Evolutionary conservation across 2,888 invertebrate genomes (phyloP).

Genomic region (Odontocolon sp.): DNA sequence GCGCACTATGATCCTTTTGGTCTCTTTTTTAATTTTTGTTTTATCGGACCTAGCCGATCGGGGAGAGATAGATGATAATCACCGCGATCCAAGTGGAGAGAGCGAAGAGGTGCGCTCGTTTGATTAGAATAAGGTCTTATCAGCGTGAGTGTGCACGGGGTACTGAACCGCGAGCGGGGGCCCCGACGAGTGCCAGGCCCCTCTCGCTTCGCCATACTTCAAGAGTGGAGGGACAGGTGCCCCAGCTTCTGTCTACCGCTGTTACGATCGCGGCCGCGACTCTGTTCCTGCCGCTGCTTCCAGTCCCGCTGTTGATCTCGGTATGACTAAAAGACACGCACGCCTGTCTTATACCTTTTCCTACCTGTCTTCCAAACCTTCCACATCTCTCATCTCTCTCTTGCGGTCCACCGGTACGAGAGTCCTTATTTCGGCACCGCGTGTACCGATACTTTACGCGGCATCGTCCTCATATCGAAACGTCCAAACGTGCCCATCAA

Average conservation of each 20-base stretch:
- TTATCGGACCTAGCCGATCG: too few relatives aligned
- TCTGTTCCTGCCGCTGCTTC: constrained; percentile 47
- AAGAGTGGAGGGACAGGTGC: constrained; percentile 73
- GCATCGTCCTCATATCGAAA: too few relatives aligned
- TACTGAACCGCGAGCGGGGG: constrained; percentile 72
- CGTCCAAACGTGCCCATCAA: too few relatives aligned
- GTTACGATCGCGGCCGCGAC: constrained; percentile 54
- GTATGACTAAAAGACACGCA: constrained; percentile 57
- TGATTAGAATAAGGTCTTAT: constrained; percentile 75
- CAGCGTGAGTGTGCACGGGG: constrained; percentile 75
- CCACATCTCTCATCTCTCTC: not conserved
- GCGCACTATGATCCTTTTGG: too few relatives aligned
- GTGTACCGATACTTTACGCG: too few relatives aligned
- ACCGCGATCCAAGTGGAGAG: constrained; percentile 5
- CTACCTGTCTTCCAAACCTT: not conserved
- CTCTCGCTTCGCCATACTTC: constrained; percentile 68
- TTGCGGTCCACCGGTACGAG: not conserved
- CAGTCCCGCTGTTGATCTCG: not conserved
- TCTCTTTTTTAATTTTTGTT: too few relatives aligned
- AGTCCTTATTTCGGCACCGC: constrained; percentile 38
- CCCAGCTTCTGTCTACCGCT: constrained; percentile 72
- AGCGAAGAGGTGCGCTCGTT: not conserved
- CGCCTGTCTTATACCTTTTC: constrained; percentile 36
- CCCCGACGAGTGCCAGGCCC: constrained; percentile 68
- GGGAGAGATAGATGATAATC: too few relatives aligned